These are phyloP conservation scores for Malurus cyaneus DNA, from an alignment of 2,113 vertebrate species.

Conservation along the genomic window DNA sequence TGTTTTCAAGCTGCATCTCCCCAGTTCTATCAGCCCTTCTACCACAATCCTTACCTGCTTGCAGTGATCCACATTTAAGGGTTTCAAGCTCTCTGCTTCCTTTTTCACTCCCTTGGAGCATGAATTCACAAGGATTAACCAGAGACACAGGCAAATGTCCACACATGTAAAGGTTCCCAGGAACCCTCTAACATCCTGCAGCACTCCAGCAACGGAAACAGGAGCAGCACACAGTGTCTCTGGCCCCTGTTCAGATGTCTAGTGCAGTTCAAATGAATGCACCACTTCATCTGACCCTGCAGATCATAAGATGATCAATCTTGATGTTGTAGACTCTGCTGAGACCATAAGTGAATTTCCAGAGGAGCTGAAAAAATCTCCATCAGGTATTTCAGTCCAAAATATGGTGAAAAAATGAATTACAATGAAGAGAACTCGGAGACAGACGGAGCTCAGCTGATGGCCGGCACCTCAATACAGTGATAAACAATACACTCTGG, in stretches of 20 bases:
- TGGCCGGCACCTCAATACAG: not conserved
- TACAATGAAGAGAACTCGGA: not conserved
- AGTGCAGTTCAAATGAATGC: not conserved
- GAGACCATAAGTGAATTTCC: slow-evolving; percentile 47
- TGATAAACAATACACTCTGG: slow-evolving; percentile 11
- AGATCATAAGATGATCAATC: slow-evolving; percentile 13
- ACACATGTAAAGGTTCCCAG: not conserved
- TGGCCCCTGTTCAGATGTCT: not conserved
- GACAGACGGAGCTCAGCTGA: not conserved
- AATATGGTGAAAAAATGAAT: slow-evolving; percentile 15
- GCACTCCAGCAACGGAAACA: not conserved
- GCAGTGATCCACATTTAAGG: not conserved
- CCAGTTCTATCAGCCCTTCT: not conserved
- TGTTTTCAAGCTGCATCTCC: not conserved
- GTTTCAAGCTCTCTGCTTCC: not conserved
- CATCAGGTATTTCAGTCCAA: not conserved
- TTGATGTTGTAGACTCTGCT: not conserved
- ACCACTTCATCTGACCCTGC: not conserved
- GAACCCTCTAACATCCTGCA: not conserved
- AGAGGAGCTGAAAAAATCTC: slow-evolving; percentile 18
- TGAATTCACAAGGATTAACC: not conserved
- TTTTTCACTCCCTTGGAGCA: not conserved
- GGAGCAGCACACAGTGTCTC: not conserved
- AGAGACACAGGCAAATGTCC: not conserved
- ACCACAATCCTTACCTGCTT: not conserved